Percentiles rank a stretch among this genome's conserved stretches.
phyloP scores from a whole-genome alignment of 2,113 vertebrate genomes.

The Leuciscus idus region DNA sequence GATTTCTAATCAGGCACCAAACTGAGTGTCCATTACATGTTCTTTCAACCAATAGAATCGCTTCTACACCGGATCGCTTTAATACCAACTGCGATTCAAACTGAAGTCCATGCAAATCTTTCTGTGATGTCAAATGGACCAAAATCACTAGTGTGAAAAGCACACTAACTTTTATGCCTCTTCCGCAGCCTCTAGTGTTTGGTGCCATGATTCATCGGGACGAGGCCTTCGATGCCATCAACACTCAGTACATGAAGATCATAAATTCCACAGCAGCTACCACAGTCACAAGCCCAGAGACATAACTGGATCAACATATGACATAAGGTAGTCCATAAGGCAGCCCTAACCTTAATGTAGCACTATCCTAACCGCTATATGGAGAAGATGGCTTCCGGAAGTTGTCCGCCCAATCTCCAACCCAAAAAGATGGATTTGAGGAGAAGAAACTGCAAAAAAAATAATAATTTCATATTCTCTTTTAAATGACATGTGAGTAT shows the following conservation, averaged over 20 bases:
- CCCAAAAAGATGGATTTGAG: background rate
- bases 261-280: constrained; percentile 44
- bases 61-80: too few species aligned
- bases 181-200: constrained; percentile 91
- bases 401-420: background rate
- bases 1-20: background rate
- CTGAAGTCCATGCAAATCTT: too few species aligned
- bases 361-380: background rate
- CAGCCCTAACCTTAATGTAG: constrained; percentile 21
- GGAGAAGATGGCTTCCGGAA: constrained; percentile 18
- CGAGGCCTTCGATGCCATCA: constrained; percentile 95
- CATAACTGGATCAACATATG: constrained; percentile 66
- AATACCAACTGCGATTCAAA: too few species aligned
- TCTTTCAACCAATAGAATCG: background rate
- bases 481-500: constrained; percentile 3
- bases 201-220: constrained; percentile 97
- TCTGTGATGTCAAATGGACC: too few species aligned
- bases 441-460: constrained; percentile 17
- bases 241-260: constrained; percentile 84
- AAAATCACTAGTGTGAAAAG: background rate
- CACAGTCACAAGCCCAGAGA: constrained; percentile 76
- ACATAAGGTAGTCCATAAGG: background rate
- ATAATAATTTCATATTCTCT: constrained; percentile 9
- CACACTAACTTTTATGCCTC: background rate
- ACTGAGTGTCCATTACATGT: background rate